Percentiles rank a stretch among this genome's conserved stretches.
These are phyloP conservation scores for Sporophila hypoxantha DNA, from an alignment of 2,113 vertebrate species.

Conservation along the genomic window DNA sequence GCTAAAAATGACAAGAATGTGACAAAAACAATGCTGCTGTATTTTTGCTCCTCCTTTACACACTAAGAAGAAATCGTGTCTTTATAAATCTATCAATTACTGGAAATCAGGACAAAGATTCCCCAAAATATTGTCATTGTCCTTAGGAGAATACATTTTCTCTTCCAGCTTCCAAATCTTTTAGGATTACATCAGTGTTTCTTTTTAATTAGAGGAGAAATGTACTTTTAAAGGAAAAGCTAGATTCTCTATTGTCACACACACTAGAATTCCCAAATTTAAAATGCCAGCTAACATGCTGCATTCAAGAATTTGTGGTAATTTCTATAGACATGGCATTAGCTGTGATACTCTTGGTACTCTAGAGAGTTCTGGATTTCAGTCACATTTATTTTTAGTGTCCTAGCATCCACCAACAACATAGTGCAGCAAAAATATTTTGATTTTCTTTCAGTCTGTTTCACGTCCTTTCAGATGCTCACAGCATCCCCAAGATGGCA, in stretches of 20 bases:
- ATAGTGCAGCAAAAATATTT: not conserved
- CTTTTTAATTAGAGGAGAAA: not conserved
- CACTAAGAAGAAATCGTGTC: not conserved
- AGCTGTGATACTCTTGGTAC: not conserved
- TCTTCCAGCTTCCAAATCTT: not conserved
- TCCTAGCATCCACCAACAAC: not conserved
- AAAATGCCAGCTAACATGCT: not conserved
- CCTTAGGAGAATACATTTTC: not conserved
- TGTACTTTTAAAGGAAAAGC: not conserved
- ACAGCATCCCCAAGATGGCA: conserved; percentile 49
- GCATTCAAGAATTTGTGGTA: not conserved
- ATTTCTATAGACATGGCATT: not conserved
- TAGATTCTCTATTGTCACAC: not conserved
- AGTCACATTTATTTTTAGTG: not conserved
- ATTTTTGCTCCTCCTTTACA: not conserved
- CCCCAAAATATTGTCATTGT: not conserved
- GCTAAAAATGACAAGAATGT: not conserved
- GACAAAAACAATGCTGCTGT: not conserved
- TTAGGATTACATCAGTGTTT: not conserved
- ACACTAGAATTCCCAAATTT: not conserved
- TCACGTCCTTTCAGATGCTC: not conserved
- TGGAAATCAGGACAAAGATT: not conserved
- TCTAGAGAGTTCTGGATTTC: not conserved
- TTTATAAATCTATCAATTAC: not conserved
- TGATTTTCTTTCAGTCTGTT: not conserved